Evolutionary conservation across 2,888 invertebrate genomes (phyloP).

Genomic region (Chrysodeixis includens): DNA sequence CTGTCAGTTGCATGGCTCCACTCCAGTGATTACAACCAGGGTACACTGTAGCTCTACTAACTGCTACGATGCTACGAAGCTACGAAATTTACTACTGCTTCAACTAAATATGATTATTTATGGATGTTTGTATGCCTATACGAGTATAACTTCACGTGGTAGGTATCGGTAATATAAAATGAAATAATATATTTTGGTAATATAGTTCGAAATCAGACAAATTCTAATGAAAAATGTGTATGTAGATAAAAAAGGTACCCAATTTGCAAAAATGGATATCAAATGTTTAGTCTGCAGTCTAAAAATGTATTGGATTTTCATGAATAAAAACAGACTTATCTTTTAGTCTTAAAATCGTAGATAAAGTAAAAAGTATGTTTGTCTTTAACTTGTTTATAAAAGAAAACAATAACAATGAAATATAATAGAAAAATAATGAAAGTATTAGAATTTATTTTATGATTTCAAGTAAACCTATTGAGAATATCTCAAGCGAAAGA

Average conservation of each 20-base stretch:
- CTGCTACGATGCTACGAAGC: conserved; percentile 59
- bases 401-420: not conserved
- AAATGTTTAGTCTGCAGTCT: too few species aligned
- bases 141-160: not conserved
- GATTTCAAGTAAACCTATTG: not conserved
- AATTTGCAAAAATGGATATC: too few species aligned
- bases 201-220: too few species aligned
- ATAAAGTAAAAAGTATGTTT: too few species aligned
- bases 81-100: conserved; percentile 48
- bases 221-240: too few species aligned
- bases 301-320: too few species aligned
- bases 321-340: too few species aligned
- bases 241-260: too few species aligned
- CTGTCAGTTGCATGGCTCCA: conserved; percentile 73
- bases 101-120: conserved; percentile 20
- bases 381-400: too few species aligned
- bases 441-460: not conserved
- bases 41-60: conserved; percentile 78
- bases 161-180: too few species aligned
- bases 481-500: conserved; percentile 13
- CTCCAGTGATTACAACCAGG: conserved; percentile 76
- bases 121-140: conserved; percentile 7
- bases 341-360: too few species aligned
- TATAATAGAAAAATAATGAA: not conserved
- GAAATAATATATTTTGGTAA: too few species aligned